These are phyloP conservation scores for Oreamnos americanus DNA, from an alignment of 2,113 vertebrate genomes.

Conservation along the genomic window DNA sequence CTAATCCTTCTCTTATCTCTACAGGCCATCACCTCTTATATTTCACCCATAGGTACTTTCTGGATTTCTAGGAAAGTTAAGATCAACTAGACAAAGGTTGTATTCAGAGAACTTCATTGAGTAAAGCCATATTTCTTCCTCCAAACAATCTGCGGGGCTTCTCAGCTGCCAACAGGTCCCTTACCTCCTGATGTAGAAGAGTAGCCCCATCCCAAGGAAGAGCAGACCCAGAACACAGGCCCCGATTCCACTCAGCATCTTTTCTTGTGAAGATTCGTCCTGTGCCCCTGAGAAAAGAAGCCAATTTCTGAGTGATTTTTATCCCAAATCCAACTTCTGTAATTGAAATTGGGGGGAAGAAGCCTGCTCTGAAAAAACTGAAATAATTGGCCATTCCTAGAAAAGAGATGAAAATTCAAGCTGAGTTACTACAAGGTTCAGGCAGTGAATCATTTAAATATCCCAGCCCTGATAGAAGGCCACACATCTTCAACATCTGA, in stretches of 20 bases:
- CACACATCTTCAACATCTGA: too few relatives aligned
- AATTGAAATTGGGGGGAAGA: neutral
- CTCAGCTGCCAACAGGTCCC: neutral
- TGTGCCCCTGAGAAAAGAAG: neutral
- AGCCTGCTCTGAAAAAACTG: accelerated
- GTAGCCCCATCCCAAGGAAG: neutral
- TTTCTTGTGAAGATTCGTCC: neutral
- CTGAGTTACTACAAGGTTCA: accelerated
- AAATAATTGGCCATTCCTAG: neutral
- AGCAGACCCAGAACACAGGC: constrained; percentile 16
- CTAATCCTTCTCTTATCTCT: neutral
- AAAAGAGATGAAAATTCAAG: neutral
- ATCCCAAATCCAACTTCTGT: neutral
- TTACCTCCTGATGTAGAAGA: neutral
- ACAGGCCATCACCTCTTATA: too few relatives aligned
- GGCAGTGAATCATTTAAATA: neutral
- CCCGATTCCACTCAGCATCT: constrained; percentile 19
- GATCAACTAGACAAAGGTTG: neutral
- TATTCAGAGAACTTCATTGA: too few relatives aligned
- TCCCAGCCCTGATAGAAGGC: too few relatives aligned
- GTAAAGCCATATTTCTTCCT: neutral
- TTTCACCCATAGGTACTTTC: neutral
- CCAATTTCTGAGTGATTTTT: neutral
- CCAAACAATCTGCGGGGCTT: accelerated
- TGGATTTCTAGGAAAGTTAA: neutral